These are phyloP conservation scores for Aphrophora alni DNA, from an alignment of 2,888 invertebrate genomes.

Conservation along the genomic window DNA sequence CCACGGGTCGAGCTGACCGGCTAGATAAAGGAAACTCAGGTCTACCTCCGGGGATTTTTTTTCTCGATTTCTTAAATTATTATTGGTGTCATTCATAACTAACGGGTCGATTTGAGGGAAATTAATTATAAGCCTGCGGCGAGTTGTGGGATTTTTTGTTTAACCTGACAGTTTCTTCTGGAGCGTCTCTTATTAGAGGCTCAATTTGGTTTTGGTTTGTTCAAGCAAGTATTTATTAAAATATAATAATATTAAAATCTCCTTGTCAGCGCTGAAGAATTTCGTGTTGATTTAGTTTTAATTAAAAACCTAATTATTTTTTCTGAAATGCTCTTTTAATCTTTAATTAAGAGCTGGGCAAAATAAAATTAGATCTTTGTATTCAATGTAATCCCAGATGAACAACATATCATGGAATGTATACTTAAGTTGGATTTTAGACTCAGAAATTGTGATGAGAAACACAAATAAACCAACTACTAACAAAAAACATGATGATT, in stretches of 20 bases:
- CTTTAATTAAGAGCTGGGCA: background rate
- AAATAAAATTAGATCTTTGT: too few relatives aligned
- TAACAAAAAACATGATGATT: too few relatives aligned
- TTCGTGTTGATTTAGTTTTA: background rate
- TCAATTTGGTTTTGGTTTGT: background rate
- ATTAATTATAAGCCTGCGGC: background rate
- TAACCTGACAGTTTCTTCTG: background rate
- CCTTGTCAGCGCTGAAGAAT: background rate
- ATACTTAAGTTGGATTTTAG: too few relatives aligned
- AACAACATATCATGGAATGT: too few relatives aligned
- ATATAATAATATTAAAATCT: background rate
- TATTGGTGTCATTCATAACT: background rate
- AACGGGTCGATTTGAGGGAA: slow-evolving; percentile 7
- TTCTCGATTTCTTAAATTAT: slow-evolving; percentile 9
- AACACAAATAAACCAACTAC: too few relatives aligned
- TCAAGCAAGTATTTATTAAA: background rate
- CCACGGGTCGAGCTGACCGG: background rate
- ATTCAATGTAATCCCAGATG: too few relatives aligned
- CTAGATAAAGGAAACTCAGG: background rate
- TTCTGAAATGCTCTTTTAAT: background rate
- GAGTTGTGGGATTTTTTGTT: background rate
- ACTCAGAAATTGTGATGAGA: too few relatives aligned
- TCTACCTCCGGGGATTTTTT: background rate
- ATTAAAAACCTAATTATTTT: background rate
- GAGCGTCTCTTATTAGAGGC: background rate